Conservation (phyloP, 2,113 vertebrate genomes). For the Muscicapa adusta region DNA sequence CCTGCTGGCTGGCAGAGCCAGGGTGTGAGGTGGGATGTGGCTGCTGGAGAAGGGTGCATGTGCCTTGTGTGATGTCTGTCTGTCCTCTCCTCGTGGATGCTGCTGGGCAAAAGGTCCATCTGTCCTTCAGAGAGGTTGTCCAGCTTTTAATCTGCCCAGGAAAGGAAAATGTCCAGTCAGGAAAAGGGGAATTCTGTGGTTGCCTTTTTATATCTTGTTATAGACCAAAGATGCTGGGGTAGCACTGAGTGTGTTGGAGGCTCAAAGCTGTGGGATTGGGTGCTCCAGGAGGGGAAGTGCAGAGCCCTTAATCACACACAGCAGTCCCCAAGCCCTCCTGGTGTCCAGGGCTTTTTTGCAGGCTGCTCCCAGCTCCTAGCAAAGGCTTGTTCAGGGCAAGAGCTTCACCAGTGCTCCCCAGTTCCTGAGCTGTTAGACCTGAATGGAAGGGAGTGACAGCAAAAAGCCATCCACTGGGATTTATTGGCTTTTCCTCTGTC, state of each 20-base stretch:
- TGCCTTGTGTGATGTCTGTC: not conserved
- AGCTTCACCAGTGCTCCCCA: not conserved
- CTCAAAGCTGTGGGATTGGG: not conserved
- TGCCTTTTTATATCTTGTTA: not conserved
- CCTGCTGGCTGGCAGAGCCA: not conserved
- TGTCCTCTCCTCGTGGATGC: not conserved
- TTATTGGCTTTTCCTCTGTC: not conserved
- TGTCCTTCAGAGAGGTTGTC: not conserved
- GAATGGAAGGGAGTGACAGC: not conserved
- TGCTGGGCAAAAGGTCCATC: not conserved
- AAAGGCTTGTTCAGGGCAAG: not conserved
- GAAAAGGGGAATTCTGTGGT: not conserved
- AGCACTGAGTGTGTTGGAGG: not conserved
- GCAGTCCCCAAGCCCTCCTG: not conserved
- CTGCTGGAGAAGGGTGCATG: rapidly evolving
- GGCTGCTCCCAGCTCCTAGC: not conserved
- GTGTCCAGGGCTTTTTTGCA: not conserved
- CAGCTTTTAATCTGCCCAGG: not conserved
- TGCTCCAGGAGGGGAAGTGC: not conserved
- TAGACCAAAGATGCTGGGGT: not conserved
- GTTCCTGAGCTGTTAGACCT: not conserved
- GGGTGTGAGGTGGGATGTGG: not conserved
- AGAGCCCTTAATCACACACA: rapidly evolving
- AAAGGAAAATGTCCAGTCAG: not conserved
- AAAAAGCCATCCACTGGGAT: not conserved